Percentiles rank a stretch among this genome's conserved stretches.
These are phyloP conservation scores for Thunnus maccoyii DNA, from an alignment of 2,113 vertebrate genomes.

Conservation along the genomic window DNA sequence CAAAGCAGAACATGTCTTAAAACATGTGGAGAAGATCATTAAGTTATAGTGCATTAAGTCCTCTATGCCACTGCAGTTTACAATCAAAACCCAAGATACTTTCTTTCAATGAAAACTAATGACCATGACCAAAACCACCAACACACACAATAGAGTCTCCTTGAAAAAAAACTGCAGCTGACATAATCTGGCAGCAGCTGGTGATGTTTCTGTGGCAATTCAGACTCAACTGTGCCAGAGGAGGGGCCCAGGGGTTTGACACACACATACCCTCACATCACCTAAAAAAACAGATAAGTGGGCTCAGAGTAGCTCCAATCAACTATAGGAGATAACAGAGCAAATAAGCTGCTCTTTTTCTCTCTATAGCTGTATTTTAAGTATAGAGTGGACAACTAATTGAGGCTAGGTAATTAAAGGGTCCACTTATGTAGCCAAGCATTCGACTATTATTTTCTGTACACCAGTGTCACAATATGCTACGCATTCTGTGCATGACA, in stretches of 20 bases:
- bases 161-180: constrained; percentile 2
- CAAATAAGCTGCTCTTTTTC: constrained; percentile 4
- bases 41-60: too few relatives aligned
- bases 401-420: constrained; percentile 9
- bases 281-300: not conserved
- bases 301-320: not conserved
- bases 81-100: too few relatives aligned
- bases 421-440: constrained; percentile 18
- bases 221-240: constrained; percentile 1
- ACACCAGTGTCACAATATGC: constrained; percentile 35
- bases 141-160: too few relatives aligned
- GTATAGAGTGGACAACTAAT: constrained; percentile 9
- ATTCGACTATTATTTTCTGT: constrained; percentile 42
- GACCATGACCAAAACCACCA: not conserved
- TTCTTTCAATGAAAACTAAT: too few relatives aligned
- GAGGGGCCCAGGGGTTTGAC: not conserved
- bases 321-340: not conserved
- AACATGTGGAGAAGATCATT: too few relatives aligned
- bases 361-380: constrained; percentile 1
- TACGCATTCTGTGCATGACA: not conserved
- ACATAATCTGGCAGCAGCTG: constrained; percentile 6
- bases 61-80: too few relatives aligned
- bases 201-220: constrained; percentile 37
- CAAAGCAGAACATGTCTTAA: too few relatives aligned
- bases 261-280: not conserved